Conservation (phyloP, 1,140 invertebrate species). For the Hyposmocoma kahamanoa region DNA sequence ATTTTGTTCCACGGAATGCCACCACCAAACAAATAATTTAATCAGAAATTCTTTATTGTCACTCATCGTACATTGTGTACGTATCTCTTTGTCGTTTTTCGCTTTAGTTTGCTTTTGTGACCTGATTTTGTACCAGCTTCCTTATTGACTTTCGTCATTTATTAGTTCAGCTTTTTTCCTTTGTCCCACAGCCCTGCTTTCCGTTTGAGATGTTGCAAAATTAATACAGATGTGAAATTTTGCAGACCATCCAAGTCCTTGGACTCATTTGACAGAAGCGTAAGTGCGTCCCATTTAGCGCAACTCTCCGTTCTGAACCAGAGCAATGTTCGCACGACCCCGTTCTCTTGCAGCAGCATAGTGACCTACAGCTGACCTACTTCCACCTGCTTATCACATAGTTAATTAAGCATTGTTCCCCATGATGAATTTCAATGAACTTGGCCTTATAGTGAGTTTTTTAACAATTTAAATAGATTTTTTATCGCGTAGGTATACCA, state of each 20-base stretch:
- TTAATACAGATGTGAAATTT: too few species aligned
- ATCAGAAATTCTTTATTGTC: too few species aligned
- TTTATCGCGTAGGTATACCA: too few species aligned
- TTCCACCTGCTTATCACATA: constrained; percentile 26
- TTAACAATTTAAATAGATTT: too few species aligned
- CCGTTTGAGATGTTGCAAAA: too few species aligned
- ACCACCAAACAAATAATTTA: too few species aligned
- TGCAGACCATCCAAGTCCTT: constrained; percentile 34
- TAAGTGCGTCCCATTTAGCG: constrained; percentile 32
- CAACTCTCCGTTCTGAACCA: constrained; percentile 32
- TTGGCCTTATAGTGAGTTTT: constrained; percentile 23
- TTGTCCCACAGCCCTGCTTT: too few species aligned
- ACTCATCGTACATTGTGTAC: not conserved
- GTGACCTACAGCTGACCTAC: constrained; percentile 40
- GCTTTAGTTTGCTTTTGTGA: constrained; percentile 7
- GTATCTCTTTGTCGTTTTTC: constrained; percentile 9
- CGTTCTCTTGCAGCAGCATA: constrained; percentile 37
- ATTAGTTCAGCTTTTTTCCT: too few species aligned
- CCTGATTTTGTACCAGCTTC: not conserved
- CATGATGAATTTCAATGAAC: constrained; percentile 4
- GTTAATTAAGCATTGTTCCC: constrained; percentile 20
- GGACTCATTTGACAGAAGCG: constrained; percentile 34
- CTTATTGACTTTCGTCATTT: too few species aligned
- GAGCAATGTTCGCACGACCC: constrained; percentile 48
- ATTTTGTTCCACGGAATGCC: too few species aligned